Evolutionary conservation across 2,888 invertebrate species (phyloP).

Genomic region (Heteromyza rotundicornis): DNA sequence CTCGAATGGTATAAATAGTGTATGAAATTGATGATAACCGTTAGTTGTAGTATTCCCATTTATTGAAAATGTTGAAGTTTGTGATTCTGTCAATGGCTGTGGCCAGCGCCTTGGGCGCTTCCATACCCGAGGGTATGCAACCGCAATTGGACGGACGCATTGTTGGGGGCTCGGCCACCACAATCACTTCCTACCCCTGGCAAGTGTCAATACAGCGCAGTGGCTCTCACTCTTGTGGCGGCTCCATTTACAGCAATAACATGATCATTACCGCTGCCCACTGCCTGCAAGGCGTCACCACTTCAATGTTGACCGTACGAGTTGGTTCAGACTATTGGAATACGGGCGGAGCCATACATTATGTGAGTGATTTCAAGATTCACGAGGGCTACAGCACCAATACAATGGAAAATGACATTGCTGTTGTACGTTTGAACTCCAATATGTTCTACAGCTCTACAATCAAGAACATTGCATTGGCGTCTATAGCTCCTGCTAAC

Average conservation of each 20-base stretch:
- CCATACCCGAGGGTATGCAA: constrained; percentile 35
- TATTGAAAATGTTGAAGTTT: constrained; percentile 37
- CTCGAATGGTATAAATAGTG: neutral
- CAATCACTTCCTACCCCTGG: constrained; percentile 43
- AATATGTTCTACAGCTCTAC: constrained; percentile 32
- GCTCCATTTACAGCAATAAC: constrained; percentile 63
- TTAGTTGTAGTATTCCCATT: neutral
- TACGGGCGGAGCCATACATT: constrained; percentile 39
- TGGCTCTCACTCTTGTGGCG: constrained; percentile 66
- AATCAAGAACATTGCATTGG: constrained; percentile 39
- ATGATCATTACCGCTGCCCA: constrained; percentile 67
- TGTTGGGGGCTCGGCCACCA: constrained; percentile 43
- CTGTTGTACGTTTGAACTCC: constrained; percentile 57
- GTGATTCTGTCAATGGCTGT: constrained; percentile 34
- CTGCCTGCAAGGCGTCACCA: constrained; percentile 53
- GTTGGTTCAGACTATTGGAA: constrained; percentile 64
- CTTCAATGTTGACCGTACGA: constrained; percentile 54
- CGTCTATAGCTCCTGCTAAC: constrained; percentile 28
- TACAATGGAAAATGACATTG: constrained; percentile 64
- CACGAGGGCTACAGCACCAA: constrained; percentile 37
- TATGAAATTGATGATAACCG: neutral
- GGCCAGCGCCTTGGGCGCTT: constrained; percentile 35
- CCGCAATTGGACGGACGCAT: constrained; percentile 44
- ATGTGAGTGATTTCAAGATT: constrained; percentile 31
- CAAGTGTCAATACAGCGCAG: constrained; percentile 43